These are phyloP conservation scores for Hydropsyche tenuis DNA, from an alignment of 1,140 invertebrate species.

Conservation along the genomic window DNA sequence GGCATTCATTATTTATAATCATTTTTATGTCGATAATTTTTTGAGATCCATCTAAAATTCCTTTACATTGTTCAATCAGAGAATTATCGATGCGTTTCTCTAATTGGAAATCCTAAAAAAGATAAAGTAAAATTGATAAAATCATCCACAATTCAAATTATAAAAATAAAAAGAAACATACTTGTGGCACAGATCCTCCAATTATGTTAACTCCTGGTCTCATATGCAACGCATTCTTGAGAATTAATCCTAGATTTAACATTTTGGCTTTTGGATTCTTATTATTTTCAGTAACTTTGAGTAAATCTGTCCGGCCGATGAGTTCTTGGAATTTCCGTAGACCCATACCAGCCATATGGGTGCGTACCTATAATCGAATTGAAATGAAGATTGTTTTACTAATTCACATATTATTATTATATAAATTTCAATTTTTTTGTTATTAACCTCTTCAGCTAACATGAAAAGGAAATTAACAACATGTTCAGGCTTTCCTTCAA, in stretches of 20 bases:
- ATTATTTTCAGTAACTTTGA: conserved; percentile 71
- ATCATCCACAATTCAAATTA: not conserved
- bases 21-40: conserved; percentile 76
- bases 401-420: too few species aligned
- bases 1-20: conserved; percentile 88
- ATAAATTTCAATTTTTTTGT: too few species aligned
- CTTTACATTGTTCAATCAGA: conserved; percentile 76
- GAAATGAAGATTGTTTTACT: too few species aligned
- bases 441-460: conserved; percentile 90
- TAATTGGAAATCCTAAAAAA: conserved; percentile 84
- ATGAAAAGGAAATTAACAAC: conserved; percentile 98
- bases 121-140: conserved; percentile 2
- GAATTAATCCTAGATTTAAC: conserved; percentile 83
- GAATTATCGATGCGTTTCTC: conserved; percentile 88
- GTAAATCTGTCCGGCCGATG: conserved; percentile 91
- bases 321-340: conserved; percentile 90
- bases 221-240: conserved; percentile 89
- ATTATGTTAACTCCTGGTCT: conserved; percentile 88
- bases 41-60: conserved; percentile 76
- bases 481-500: conserved; percentile 96
- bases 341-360: conserved; percentile 90
- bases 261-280: conserved; percentile 80
- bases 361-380: conserved; percentile 68
- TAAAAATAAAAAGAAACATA: conserved; percentile 40
- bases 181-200: conserved; percentile 83